Evolutionary conservation across 2,797 vertebrate species (phyloP), one percentile per base, ranked within the genome.

Genomic region (Erethizon dorsatum): DNA sequence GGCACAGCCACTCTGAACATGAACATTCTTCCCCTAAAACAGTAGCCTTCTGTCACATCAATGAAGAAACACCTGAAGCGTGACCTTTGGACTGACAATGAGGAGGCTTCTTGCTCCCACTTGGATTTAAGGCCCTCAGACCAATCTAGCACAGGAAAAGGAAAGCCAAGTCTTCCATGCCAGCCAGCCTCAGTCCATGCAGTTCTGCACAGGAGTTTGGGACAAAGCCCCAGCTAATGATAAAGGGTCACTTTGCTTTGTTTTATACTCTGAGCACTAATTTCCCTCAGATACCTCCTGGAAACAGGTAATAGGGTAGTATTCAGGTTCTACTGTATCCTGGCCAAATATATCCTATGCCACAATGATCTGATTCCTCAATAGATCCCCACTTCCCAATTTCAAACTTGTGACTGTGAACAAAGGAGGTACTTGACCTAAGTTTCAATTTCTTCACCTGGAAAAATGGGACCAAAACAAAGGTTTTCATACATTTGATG

Each of bases 401-500:
- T 83, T 96, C 83, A 88, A 97, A 84, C 17, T 52, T 37, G 33
- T 59, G 57, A 88, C n/a, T 45, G 37, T 88, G 47, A 93, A 90
- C 11, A 92, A 95, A 94, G 52, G 24, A 91, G 31, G 28, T 75
- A n/a, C 61, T 95, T 91, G 22, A 86, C 59, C 22, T 89, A 97
- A 88, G 63, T 80, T 95, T 91, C 52, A 67, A 37, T 96, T 94
- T 95, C 71, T 90, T 94, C 41, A 77, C 12, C 31, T 90, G 57
- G 18, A 56, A 90, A 94, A 95, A 88, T 78, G 33, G 24, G 45
- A 94, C 22, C 37, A 50, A 71, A 47, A 69, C 73, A 79, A 89
- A 1, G 2, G n/a, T 90, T 45, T 91, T 91, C n/a, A 87, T 59
- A 83, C 26, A 83, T 95, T 91, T 97, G 61, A 90, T 92, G 50